Evolutionary conservation across 1,140 invertebrate species (phyloP), one percentile per base, ranked within the genome.

Genomic region (Drosophila subobscura): DNA sequence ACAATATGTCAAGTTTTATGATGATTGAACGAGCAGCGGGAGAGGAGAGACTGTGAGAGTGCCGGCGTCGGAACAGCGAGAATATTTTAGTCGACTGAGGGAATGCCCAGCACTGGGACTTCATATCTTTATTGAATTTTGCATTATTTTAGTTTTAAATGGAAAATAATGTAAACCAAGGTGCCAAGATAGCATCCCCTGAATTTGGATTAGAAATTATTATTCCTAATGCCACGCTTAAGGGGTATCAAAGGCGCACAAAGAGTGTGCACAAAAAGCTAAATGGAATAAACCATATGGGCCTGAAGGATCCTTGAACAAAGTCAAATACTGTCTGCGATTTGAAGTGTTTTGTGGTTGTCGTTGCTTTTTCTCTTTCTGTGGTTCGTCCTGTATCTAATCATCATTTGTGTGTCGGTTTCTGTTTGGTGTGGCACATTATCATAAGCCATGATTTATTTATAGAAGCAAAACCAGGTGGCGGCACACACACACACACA

Each of bases 381-480:
- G 6, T 10, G n/a, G 4, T 61, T 50, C 6, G 46, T 47, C 46
- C 66, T 54, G 41, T 64, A 64, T 64, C 66, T 53, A 49, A 50
- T 64, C 56, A 51, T 12, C 22, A n/a, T 22, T 14, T 49, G 29
- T 50, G 29, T 50, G 45, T 20, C 33, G 12, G 3, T 37, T 37
- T 12, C 20, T 33, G 45, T 20, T 16, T 40, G 42, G 54, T 51
- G 59, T 49, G 59, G 29, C 61, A 64, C 10, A 75, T 84, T 84
- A 84, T 84, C 80, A 59, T 68, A 70, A 64, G 72, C 60, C 46
- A 79, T 85, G 72, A 85, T 85, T 85, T 85, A 85, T 85, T 85
- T 85, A 85, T 85, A 85, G 71, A 64, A 58, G 61, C 68, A 47
- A 47, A 46, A 20, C 56, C 79, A 83, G 75, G 79, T 83, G 73